These are phyloP conservation scores for Dromococcyx pavoninus DNA, from an alignment of 2,797 vertebrate species.

Conservation along the genomic window DNA sequence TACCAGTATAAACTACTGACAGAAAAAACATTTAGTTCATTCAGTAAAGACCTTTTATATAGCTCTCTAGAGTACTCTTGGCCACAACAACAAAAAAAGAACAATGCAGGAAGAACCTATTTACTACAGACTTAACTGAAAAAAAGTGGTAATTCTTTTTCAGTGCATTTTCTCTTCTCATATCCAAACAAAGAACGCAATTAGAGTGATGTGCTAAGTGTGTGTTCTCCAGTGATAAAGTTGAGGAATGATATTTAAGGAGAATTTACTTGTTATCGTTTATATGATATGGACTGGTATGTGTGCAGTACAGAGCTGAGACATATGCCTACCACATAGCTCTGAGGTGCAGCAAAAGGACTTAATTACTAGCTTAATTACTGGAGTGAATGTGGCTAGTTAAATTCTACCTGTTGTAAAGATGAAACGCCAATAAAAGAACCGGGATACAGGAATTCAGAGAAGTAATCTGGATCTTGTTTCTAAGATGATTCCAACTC, in stretches of 20 bases:
- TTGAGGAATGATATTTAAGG: background rate
- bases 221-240: background rate
- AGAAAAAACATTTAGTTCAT: background rate
- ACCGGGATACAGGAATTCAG: background rate
- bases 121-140: background rate
- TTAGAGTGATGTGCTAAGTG: background rate
- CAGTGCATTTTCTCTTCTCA: background rate
- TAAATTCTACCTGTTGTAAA: background rate
- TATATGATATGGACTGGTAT: background rate
- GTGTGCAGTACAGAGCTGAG: background rate
- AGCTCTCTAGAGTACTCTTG: background rate
- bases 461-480: background rate
- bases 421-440: background rate
- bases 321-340: background rate
- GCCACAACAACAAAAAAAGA: background rate
- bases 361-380: background rate
- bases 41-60: background rate
- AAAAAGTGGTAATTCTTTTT: background rate
- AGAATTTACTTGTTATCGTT: background rate
- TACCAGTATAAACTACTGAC: background rate
- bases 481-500: background rate
- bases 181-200: background rate
- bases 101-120: background rate
- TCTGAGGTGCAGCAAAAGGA: background rate
- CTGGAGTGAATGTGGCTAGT: background rate